Percentiles rank a stretch among this genome's conserved stretches.
Conservation (phyloP, 1,140 invertebrate species). For the Drosophila dunni region DNA sequence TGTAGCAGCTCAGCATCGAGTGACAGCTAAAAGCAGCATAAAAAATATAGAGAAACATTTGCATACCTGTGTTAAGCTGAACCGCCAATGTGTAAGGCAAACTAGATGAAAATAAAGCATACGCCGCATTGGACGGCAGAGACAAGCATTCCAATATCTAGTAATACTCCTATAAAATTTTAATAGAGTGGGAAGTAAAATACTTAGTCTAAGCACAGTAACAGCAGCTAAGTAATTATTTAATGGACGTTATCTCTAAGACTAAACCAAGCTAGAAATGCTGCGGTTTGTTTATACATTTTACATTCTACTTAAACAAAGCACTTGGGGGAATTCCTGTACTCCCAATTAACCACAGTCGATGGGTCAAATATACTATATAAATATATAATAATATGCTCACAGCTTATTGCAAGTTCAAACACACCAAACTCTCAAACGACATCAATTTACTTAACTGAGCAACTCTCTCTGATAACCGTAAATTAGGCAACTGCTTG, state of each 20-base stretch:
- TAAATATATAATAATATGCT: neutral
- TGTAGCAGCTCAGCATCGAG: constrained; percentile 31
- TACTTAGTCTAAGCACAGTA: too few relatives aligned
- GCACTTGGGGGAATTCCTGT: constrained; percentile 18
- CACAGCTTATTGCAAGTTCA: constrained; percentile 9
- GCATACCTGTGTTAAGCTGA: constrained; percentile 15
- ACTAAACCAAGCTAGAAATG: neutral
- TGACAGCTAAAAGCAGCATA: neutral
- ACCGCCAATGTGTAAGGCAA: constrained; percentile 54
- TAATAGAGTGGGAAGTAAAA: too few relatives aligned
- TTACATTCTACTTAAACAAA: neutral
- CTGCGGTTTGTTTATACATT: neutral
- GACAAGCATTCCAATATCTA: neutral
- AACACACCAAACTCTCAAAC: constrained; percentile 22
- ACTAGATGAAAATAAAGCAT: constrained; percentile 12
- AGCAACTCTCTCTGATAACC: neutral
- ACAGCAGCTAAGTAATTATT: too few relatives aligned
- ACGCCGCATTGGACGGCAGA: neutral
- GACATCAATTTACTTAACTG: constrained; percentile 19
- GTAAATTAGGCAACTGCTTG: neutral
- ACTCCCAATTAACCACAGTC: constrained; percentile 24
- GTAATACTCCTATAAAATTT: neutral
- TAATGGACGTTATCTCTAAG: too few relatives aligned
- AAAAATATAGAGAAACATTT: constrained; percentile 14
- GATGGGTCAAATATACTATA: neutral